A percentile compares a stretch with the other conserved stretches of the same genome.
Conservation (phyloP, 2,113 vertebrate species). For the Lasiurus borealis region DNA sequence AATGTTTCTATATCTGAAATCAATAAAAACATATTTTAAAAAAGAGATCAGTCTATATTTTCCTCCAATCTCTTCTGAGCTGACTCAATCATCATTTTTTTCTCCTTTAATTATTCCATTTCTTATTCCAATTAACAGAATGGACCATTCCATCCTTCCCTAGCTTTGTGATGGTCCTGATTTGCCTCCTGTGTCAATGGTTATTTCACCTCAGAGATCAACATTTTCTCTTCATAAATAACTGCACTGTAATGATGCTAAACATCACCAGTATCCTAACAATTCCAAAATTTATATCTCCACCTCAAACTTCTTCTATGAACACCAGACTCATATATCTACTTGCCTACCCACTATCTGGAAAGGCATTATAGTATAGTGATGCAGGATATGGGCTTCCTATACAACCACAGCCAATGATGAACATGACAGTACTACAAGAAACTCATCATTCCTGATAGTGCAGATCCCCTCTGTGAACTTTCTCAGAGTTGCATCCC, state of each 20-base stretch:
- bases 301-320: not conserved
- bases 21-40: too few species aligned
- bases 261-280: not conserved
- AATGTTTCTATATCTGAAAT: too few species aligned
- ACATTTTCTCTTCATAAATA: not conserved
- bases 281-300: not conserved
- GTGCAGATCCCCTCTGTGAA: not conserved
- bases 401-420: not conserved
- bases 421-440: not conserved
- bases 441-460: not conserved
- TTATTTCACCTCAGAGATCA: not conserved
- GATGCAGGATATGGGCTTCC: not conserved
- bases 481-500: not conserved
- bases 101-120: not conserved
- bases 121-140: not conserved
- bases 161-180: not conserved
- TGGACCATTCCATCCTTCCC: not conserved
- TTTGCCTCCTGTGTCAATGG: not conserved
- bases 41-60: not conserved
- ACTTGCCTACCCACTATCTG: not conserved
- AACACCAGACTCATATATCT: not conserved
- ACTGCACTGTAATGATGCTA: not conserved
- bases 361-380: not conserved
- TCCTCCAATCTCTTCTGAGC: not conserved
- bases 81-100: not conserved